Percentiles rank a stretch among this genome's conserved stretches.
phyloP scores from a whole-genome alignment of 2,888 invertebrate genomes.

The Empis livida region DNA sequence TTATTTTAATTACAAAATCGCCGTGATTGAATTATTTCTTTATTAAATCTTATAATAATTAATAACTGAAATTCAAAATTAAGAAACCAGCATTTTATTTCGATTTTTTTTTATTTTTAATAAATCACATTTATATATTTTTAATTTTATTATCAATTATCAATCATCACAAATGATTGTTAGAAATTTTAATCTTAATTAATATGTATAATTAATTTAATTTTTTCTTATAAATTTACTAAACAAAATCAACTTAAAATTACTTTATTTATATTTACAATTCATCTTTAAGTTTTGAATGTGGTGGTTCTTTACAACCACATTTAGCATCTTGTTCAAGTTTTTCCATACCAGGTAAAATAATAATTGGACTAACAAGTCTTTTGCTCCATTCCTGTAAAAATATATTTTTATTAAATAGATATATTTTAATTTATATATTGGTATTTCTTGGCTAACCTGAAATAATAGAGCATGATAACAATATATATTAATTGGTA shows the following conservation, averaged over 20 bases:
- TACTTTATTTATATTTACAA: slow-evolving; percentile 18
- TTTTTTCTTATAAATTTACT: neutral
- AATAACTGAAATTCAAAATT: no score
- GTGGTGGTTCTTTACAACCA: slow-evolving; percentile 21
- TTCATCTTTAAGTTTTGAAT: slow-evolving; percentile 20
- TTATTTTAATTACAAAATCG: no score
- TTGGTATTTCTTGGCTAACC: slow-evolving; percentile 30
- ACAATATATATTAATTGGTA: slow-evolving; percentile 77
- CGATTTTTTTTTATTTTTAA: neutral
- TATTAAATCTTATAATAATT: no score
- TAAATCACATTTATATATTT: neutral
- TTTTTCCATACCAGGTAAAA: slow-evolving; percentile 50
- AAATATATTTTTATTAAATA: slow-evolving; percentile 3
- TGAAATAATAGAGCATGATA: slow-evolving; percentile 65
- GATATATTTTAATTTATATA: neutral
- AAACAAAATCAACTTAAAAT: neutral
- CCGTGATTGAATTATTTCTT: no score
- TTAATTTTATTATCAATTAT: no score
- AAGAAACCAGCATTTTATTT: no score
- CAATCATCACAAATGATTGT: neutral
- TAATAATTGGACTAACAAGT: slow-evolving; percentile 41
- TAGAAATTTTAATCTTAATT: neutral
- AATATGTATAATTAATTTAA: no score
- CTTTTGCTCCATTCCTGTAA: slow-evolving; percentile 61
- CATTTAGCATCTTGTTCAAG: slow-evolving; percentile 37